Evolutionary conservation across 2,888 invertebrate genomes (phyloP).

Genomic region (Hydrotaea diabolus): DNA sequence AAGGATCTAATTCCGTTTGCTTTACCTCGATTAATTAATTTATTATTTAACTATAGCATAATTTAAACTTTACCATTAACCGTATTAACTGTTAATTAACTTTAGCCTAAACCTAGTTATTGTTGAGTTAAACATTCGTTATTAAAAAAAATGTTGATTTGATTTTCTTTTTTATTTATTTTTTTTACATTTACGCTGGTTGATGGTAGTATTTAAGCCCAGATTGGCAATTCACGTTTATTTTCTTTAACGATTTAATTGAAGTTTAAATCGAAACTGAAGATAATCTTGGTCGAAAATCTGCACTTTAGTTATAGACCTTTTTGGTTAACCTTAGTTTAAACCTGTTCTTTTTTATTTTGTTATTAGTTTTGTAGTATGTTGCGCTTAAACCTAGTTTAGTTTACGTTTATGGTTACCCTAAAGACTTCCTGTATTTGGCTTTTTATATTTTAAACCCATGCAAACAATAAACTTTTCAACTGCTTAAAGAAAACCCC

Average conservation of each 20-base stretch:
- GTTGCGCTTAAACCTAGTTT: constrained; percentile 23
- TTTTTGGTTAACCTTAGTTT: constrained; percentile 56
- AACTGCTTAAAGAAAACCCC: constrained; percentile 32
- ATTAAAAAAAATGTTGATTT: neutral
- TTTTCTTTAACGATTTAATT: neutral
- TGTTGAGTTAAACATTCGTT: neutral
- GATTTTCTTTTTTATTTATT: neutral
- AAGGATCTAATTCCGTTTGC: too few relatives aligned
- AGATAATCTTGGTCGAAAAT: neutral
- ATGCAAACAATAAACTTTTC: constrained; percentile 42
- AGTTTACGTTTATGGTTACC: constrained; percentile 5
- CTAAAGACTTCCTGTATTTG: constrained; percentile 52
- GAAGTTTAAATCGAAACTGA: neutral
- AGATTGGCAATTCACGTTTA: neutral
- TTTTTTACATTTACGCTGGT: constrained; percentile 2
- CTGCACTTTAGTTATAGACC: neutral
- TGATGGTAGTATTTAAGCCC: neutral
- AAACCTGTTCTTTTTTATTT: constrained; percentile 46
- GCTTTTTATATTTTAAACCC: constrained; percentile 41
- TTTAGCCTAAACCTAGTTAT: neutral
- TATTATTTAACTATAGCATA: neutral
- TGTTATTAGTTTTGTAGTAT: constrained; percentile 61
- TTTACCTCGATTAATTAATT: neutral
- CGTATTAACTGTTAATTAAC: neutral
- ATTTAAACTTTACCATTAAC: neutral